Conservation (phyloP, 1,140 invertebrate genomes). For the Calliphora vicina region DNA sequence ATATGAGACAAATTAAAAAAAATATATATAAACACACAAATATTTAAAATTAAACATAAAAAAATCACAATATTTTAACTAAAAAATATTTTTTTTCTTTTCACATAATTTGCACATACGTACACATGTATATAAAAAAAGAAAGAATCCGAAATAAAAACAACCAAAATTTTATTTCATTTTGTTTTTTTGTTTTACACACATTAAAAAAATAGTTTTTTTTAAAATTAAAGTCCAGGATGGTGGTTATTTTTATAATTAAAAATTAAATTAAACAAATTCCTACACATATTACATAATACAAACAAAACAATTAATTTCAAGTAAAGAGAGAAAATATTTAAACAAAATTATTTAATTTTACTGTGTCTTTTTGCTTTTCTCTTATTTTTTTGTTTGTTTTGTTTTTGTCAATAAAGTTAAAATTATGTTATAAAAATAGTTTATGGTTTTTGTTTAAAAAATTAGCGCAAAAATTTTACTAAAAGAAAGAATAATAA, state of each 20-base stretch:
- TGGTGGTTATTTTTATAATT: too few relatives aligned
- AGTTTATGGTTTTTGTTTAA: neutral
- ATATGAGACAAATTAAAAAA: constrained; percentile 21
- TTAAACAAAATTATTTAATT: neutral
- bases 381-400: too few relatives aligned
- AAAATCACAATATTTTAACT: constrained; percentile 36
- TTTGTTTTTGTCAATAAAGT: neutral
- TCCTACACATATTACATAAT: too few relatives aligned
- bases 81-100: constrained; percentile 21
- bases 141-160: constrained; percentile 11
- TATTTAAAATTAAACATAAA: constrained; percentile 28
- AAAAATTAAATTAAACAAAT: too few relatives aligned
- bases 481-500: neutral
- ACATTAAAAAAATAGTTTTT: neutral
- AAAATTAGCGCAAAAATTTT: neutral
- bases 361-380: neutral
- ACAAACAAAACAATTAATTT: too few relatives aligned
- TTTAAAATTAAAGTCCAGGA: neutral
- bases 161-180: neutral
- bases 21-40: constrained; percentile 4
- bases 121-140: too few relatives aligned
- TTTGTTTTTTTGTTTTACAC: neutral
- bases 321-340: neutral
- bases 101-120: too few relatives aligned
- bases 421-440: neutral